Evolutionary conservation across 2,888 invertebrate genomes (phyloP).

Genomic region (Cynaeus angustus): DNA sequence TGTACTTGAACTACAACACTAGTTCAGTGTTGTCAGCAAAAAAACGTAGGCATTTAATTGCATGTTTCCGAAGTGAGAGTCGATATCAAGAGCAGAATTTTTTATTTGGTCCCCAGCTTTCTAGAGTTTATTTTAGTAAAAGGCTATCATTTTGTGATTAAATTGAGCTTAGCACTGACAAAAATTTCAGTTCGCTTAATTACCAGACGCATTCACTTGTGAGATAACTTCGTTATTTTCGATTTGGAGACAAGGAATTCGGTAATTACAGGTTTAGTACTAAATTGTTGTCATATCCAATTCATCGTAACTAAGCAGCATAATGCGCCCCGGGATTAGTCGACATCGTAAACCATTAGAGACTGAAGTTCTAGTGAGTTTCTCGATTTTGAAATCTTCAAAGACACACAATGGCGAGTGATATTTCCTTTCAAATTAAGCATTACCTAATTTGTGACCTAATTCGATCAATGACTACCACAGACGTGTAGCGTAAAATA

Average conservation of each 20-base stretch:
- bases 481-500: conserved; percentile 14
- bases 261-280: neutral
- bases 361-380: no score
- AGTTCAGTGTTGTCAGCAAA: conserved; percentile 19
- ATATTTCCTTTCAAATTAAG: conserved; percentile 23
- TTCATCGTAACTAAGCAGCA: neutral
- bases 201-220: no score
- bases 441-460: conserved; percentile 25
- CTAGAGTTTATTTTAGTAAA: conserved; percentile 16
- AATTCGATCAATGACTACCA: conserved; percentile 17
- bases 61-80: conserved; percentile 10
- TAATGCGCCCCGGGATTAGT: neutral
- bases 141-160: conserved; percentile 7
- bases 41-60: conserved; percentile 12
- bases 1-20: conserved; percentile 24
- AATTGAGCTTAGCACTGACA: neutral
- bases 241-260: neutral
- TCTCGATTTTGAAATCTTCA: neutral
- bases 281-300: neutral
- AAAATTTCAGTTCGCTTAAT: neutral
- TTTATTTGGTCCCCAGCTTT: conserved; percentile 10
- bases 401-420: conserved; percentile 15
- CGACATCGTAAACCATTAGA: no score
- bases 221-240: no score
- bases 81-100: neutral